Evolutionary conservation across 2,888 invertebrate genomes (phyloP), one percentile per base, ranked within the genome.

Genomic region (Venusia cambrica): DNA sequence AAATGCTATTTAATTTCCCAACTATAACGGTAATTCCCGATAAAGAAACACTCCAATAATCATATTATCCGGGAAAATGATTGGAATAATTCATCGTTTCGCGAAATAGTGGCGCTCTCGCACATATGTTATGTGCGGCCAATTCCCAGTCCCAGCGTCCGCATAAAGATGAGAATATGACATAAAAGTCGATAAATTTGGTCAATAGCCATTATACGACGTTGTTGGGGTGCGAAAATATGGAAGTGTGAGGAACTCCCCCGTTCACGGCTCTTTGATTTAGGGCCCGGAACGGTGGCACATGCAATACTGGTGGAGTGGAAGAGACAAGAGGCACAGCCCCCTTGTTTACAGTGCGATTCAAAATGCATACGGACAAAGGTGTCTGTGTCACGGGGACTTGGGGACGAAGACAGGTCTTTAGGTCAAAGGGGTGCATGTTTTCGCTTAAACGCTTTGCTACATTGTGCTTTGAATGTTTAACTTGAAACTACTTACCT

Each of bases 131-230:
- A 65, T 63, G 62, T 57, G 58, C 55, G 66, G 62, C 70, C 73
- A 73, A 75, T 76, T 67, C 61, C 58, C 60, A 57, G 54, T 55
- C 54, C 56, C 56, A 54, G 62, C 61, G 56, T 62, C 62, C 68
- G 70, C 76, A 81, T 77, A 79, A 78, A 77, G 74, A 80, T 76
- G 75, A 73, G 79, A 81, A 80, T 78, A 79, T 76, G 80, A 79
- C 80, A 73, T 68, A 70, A 76, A 76, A 76, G 75, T 78, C 81
- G 72, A 83, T 85, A 83, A 84, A 85, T 85, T 81, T 79, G 75
- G 74, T 79, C 83, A 80, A 83, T 78, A 74, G 81, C 81, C 70
- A 83, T 85, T 84, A 84, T 75, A 79, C 73, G 76, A 73, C 76
- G 73, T 68, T 75, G 76, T 73, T 65, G 74, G 79, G 73, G 85